phyloP scores from a whole-genome alignment of 2,888 invertebrate species.

The Noctuana brunneofusca region DNA sequence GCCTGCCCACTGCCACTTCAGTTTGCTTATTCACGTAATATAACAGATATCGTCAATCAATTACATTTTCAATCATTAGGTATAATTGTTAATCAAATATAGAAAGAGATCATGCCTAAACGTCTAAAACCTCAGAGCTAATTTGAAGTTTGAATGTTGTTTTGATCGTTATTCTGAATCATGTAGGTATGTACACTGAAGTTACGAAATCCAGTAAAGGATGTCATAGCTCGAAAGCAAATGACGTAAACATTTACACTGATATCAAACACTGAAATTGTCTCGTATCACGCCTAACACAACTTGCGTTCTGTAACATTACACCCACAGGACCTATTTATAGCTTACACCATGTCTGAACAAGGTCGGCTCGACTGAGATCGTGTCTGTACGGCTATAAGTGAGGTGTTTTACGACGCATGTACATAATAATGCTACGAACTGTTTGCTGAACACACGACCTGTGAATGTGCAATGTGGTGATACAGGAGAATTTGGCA shows the following conservation, averaged over 20 bases:
- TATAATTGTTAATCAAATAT: no score
- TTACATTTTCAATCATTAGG: no score
- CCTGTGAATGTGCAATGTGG: background rate
- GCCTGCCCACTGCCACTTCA: no score
- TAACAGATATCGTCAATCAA: no score
- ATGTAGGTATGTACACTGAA: no score
- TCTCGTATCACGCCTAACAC: background rate
- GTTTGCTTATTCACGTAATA: no score
- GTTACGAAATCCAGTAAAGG: no score
- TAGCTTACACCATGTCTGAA: slow-evolving; percentile 20
- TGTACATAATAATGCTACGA: background rate
- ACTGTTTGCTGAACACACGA: background rate
- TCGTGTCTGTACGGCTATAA: slow-evolving; percentile 37
- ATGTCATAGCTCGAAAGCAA: background rate
- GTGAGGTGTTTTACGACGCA: slow-evolving; percentile 40
- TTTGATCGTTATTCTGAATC: no score
- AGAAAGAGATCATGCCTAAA: no score
- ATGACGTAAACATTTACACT: background rate
- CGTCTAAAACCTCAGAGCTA: no score
- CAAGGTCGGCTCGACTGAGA: slow-evolving; percentile 1
- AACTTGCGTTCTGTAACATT: background rate
- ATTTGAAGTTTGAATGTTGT: no score
- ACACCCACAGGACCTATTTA: slow-evolving; percentile 9
- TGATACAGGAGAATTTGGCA: background rate
- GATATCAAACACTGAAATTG: background rate